A percentile compares a stretch with the other conserved stretches of the same genome.
These are phyloP conservation scores for Marisa cornuarietis DNA, from an alignment of 1,140 invertebrate species.

Conservation along the genomic window DNA sequence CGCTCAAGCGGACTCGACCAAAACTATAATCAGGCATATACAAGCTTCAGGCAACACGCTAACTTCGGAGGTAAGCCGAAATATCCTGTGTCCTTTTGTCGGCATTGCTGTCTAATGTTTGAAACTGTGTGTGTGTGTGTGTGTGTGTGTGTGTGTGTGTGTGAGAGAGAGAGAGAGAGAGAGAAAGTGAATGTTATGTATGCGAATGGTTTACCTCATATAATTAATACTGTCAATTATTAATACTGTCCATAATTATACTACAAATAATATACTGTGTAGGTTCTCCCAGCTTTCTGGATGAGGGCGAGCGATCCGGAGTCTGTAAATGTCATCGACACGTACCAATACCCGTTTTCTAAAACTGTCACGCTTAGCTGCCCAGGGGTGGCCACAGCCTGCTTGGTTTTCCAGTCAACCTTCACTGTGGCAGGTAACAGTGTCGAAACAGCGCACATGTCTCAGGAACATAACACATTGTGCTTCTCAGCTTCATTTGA, in stretches of 20 bases:
- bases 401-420: not conserved
- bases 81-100: not conserved
- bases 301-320: not conserved
- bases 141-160: not conserved
- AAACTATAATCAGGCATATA: constrained; percentile 27
- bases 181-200: not conserved
- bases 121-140: not conserved
- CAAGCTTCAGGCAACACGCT: constrained; percentile 20
- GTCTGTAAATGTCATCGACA: not conserved
- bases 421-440: too few species aligned
- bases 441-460: too few species aligned
- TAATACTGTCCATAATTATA: not conserved
- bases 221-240: not conserved
- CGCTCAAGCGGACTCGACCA: constrained; percentile 5
- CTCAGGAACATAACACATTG: too few species aligned
- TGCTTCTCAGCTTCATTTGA: too few species aligned
- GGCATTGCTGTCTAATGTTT: not conserved
- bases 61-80: constrained; percentile 23
- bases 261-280: not conserved
- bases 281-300: too few species aligned
- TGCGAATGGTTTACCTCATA: not conserved
- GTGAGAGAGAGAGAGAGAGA: not conserved
- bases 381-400: not conserved
- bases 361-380: not conserved
- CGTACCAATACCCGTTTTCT: not conserved